These are phyloP conservation scores for Urophycis tenuis DNA, from an alignment of 2,797 vertebrate species.

Conservation along the genomic window DNA sequence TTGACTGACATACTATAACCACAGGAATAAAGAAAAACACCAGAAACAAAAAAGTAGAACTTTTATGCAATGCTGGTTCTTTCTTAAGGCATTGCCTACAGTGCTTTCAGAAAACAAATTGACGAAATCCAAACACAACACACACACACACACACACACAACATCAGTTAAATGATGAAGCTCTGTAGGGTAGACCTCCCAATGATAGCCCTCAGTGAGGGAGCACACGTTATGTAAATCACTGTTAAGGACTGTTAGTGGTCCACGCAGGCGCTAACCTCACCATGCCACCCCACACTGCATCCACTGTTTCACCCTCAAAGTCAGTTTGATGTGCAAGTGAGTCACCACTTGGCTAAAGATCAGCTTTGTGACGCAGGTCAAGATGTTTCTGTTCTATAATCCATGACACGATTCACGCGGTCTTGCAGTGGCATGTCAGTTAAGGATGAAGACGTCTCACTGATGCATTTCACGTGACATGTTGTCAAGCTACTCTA, in stretches of 20 bases:
- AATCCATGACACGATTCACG: not conserved
- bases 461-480: not conserved
- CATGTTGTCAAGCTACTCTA: not conserved
- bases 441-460: not conserved
- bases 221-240: not conserved
- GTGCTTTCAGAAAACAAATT: not conserved
- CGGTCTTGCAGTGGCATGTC: not conserved
- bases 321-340: conserved; percentile 21
- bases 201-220: not conserved
- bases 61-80: not conserved
- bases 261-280: not conserved
- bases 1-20: not conserved
- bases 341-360: not conserved
- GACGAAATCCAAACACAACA: not conserved
- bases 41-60: not conserved
- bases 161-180: no score
- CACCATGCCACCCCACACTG: not conserved
- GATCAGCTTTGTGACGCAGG: not conserved
- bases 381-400: not conserved
- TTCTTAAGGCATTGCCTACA: not conserved
- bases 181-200: not conserved
- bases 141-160: not conserved
- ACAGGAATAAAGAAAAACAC: not conserved
- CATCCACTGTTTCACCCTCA: conserved; percentile 14
- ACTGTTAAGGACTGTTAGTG: not conserved